Percentiles rank a stretch among this genome's conserved stretches.
Conservation (phyloP, 2,888 invertebrate species). For the Fragum sueziense region DNA sequence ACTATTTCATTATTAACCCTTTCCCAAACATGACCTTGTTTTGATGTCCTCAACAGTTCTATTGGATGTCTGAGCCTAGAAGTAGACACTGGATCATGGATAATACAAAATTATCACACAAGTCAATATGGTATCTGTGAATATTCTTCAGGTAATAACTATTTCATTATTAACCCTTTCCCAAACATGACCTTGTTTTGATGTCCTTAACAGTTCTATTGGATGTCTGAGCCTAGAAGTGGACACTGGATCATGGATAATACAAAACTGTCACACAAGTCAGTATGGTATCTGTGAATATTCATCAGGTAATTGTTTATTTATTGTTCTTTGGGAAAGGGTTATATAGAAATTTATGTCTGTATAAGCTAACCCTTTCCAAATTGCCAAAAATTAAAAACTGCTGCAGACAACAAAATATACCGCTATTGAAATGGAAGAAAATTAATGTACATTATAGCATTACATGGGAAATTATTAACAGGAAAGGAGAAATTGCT, state of each 20-base stretch:
- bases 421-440: too few relatives aligned
- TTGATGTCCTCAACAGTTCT: too few relatives aligned
- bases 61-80: constrained; percentile 8
- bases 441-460: too few relatives aligned
- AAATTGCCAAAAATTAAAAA: too few relatives aligned
- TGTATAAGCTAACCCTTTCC: too few relatives aligned
- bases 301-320: background rate
- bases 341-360: too few relatives aligned
- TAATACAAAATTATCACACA: background rate
- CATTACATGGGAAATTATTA: background rate
- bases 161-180: background rate
- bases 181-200: too few relatives aligned
- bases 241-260: background rate
- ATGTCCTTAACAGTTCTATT: background rate
- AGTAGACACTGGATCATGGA: background rate
- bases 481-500: background rate
- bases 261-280: background rate
- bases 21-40: too few relatives aligned
- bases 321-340: too few relatives aligned
- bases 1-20: background rate
- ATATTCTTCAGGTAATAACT: background rate
- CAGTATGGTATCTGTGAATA: constrained; percentile 6
- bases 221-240: constrained; percentile 7
- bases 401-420: too few relatives aligned
- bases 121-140: constrained; percentile 7